These are phyloP conservation scores for Plumapathes pennacea DNA, from an alignment of 92 coral and sea anemone species.

Conservation along the genomic window DNA sequence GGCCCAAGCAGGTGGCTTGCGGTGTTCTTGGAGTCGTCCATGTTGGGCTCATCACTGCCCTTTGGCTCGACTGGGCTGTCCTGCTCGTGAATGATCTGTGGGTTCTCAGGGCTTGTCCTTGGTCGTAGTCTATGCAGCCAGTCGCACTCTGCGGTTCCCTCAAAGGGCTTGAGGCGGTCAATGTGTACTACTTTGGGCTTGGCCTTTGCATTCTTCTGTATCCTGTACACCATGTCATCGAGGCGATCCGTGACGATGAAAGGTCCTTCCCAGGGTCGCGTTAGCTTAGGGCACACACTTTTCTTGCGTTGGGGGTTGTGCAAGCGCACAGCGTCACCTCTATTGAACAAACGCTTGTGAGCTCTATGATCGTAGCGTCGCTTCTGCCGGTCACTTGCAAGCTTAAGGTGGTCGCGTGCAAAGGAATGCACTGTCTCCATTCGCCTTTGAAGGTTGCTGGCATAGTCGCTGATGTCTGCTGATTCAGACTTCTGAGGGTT, in stretches of 20 bases:
- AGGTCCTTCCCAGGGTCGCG: slow-evolving; percentile 39
- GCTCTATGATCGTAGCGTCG: slow-evolving; percentile 10
- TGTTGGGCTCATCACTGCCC: no score
- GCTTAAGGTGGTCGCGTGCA: slow-evolving; percentile 21
- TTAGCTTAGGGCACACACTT: slow-evolving; percentile 30
- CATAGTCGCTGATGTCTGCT: slow-evolving; percentile 13
- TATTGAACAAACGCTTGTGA: background rate
- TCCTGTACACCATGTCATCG: no score
- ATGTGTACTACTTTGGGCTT: no score
- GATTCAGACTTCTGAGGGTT: background rate
- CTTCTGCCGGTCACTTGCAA: slow-evolving; percentile 13
- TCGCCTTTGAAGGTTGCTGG: slow-evolving; percentile 6
- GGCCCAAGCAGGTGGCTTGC: no score
- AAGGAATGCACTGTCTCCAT: slow-evolving; percentile 24
- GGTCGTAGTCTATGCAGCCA: no score
- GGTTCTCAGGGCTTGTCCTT: no score
- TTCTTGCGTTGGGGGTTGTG: slow-evolving; percentile 29
- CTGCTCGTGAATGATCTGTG: no score
- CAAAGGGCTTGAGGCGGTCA: no score
- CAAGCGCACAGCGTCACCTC: slow-evolving; percentile 22
- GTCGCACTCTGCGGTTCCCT: no score
- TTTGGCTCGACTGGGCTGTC: no score
- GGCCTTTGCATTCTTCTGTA: no score
- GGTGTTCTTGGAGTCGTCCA: no score
- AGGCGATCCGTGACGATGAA: slow-evolving; percentile 11